A percentile compares a stretch with the other conserved stretches of the same genome.
These are phyloP conservation scores for Triplophysa yarkandensis DNA, from an alignment of 2,797 vertebrate genomes.

Conservation along the genomic window DNA sequence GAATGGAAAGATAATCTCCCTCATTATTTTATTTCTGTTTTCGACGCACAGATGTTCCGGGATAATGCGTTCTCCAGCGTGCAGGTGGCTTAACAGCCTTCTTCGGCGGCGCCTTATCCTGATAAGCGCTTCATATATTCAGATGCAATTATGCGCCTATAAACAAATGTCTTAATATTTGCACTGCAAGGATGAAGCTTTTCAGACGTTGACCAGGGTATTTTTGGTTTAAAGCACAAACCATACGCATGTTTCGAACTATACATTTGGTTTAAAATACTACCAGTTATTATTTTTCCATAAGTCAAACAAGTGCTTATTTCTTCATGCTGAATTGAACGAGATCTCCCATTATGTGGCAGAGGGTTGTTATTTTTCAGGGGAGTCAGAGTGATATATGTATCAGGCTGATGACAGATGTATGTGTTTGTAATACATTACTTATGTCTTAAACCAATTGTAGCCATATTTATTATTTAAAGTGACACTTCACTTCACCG, in stretches of 20 bases:
- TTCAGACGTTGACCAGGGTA: background rate
- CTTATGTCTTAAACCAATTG: too few species aligned
- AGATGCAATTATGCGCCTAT: slow-evolving; percentile 22
- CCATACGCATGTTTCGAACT: background rate
- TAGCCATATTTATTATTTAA: too few species aligned
- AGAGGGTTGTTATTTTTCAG: background rate
- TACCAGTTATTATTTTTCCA: background rate
- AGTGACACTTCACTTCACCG: too few species aligned
- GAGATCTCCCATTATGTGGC: background rate
- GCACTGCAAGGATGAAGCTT: slow-evolving; percentile 4
- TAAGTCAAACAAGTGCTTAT: background rate
- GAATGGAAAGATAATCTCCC: slow-evolving; percentile 42
- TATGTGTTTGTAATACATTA: too few species aligned
- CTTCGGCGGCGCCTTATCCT: slow-evolving; percentile 25
- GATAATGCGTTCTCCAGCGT: slow-evolving; percentile 19
- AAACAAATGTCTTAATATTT: slow-evolving; percentile 26
- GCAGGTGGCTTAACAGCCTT: slow-evolving; percentile 48
- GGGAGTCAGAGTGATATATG: background rate
- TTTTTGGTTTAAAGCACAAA: background rate
- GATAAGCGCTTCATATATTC: slow-evolving; percentile 39
- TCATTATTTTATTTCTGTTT: slow-evolving; percentile 38
- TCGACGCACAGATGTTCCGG: slow-evolving; percentile 41
- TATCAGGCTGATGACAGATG: background rate
- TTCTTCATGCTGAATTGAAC: background rate
- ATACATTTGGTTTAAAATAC: background rate